These are phyloP conservation scores for Melanotaenia maccullochi DNA, from an alignment of 2,797 vertebrate genomes.

Conservation along the genomic window DNA sequence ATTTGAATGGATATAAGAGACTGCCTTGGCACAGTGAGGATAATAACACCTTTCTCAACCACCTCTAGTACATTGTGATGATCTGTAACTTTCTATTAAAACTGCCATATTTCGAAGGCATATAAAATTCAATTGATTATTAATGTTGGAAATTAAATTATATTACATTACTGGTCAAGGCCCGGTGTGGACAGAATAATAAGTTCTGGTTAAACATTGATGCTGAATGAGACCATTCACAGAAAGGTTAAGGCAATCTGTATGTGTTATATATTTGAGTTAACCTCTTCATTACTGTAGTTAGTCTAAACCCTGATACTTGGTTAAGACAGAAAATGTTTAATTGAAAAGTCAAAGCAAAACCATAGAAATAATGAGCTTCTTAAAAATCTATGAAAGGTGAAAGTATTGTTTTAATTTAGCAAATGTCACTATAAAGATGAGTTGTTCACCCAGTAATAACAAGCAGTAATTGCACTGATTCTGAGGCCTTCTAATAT, in stretches of 20 bases:
- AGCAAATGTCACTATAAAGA: not conserved
- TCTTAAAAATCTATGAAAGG: not conserved
- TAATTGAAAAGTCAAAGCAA: not conserved
- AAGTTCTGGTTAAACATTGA: conserved; percentile 61
- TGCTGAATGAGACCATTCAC: conserved; percentile 12
- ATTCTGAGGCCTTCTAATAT: too few relatives aligned
- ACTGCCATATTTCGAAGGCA: conserved; percentile 56
- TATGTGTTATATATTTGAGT: conserved; percentile 1
- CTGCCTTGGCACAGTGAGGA: conserved; percentile 10
- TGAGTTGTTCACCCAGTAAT: not conserved
- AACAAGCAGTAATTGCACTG: too few relatives aligned
- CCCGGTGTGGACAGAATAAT: conserved; percentile 54
- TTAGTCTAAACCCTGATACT: not conserved
- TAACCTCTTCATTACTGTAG: not conserved
- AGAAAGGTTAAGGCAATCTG: too few relatives aligned
- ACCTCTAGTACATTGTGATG: conserved; percentile 28
- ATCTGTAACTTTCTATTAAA: conserved; percentile 62
- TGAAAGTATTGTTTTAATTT: not conserved
- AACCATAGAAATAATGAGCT: not conserved
- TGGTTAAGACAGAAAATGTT: not conserved
- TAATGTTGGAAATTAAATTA: conserved; percentile 62
- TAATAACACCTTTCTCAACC: conserved; percentile 38
- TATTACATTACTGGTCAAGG: conserved; percentile 52
- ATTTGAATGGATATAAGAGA: conserved; percentile 24
- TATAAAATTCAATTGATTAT: conserved; percentile 58